phyloP scores from a whole-genome alignment of 2,113 vertebrate genomes.

The Neofelis nebulosa region DNA sequence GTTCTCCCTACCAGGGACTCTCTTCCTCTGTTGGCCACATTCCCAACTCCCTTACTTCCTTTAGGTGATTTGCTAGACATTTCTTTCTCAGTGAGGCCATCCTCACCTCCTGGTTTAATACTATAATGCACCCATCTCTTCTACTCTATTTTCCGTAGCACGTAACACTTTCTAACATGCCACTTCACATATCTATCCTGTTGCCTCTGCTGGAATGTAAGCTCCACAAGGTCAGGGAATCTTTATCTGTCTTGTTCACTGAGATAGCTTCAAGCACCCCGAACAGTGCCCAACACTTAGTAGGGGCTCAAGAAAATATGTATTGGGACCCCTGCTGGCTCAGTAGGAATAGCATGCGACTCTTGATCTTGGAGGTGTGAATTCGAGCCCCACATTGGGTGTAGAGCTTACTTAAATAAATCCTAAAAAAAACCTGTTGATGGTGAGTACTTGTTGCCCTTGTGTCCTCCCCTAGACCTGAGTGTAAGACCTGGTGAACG shows the following conservation, averaged over 20 bases:
- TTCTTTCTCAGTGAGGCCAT: neutral
- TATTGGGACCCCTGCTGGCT: neutral
- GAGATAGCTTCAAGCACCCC: neutral
- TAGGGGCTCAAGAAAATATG: neutral
- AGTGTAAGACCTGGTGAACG: neutral
- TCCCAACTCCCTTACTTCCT: neutral
- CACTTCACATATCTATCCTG: neutral
- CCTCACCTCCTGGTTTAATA: neutral
- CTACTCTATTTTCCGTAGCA: neutral
- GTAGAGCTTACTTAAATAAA: neutral
- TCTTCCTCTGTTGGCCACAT: neutral
- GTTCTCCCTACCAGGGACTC: neutral
- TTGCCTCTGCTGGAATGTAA: neutral
- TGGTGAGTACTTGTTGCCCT: neutral
- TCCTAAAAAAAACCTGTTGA: neutral
- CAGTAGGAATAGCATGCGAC: neutral
- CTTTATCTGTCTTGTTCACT: neutral
- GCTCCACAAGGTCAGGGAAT: neutral
- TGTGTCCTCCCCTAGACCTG: neutral
- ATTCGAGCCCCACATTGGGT: neutral
- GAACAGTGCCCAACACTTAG: neutral
- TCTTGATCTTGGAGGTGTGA: neutral
- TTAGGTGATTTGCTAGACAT: neutral
- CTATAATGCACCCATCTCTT: neutral
- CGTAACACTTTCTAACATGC: neutral